Conservation (phyloP, 2,888 invertebrate genomes). For the Lomographa bimaculata region DNA sequence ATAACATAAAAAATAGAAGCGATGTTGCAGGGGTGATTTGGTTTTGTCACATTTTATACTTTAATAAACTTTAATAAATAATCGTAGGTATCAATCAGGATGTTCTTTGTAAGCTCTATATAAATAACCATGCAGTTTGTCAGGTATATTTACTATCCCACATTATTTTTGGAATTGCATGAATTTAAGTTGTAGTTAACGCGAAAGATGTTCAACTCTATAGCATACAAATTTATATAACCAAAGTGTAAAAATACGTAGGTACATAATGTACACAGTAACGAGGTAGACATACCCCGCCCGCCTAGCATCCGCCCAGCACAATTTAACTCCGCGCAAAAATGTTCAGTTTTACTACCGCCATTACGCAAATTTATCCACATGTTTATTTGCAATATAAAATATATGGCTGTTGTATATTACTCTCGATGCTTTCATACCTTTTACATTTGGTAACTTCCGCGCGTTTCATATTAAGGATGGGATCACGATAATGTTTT, state of each 20-base stretch:
- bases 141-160: no score
- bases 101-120: no score
- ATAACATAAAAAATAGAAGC: no score
- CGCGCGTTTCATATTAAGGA: conserved; percentile 16
- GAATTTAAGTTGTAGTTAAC: no score
- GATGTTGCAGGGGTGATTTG: no score
- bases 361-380: conserved; percentile 80
- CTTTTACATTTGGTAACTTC: conserved; percentile 35
- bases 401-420: conserved; percentile 65
- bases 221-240: not conserved
- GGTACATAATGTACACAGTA: conserved; percentile 8
- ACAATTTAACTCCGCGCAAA: conserved; percentile 25
- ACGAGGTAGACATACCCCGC: no score
- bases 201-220: no score
- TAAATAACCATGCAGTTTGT: no score
- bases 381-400: conserved; percentile 81
- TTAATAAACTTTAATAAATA: no score
- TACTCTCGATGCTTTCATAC: conserved; percentile 40
- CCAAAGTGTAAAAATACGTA: conserved; percentile 1
- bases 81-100: no score
- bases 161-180: no score
- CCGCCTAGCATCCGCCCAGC: conserved; percentile 8
- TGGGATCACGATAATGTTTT: conserved; percentile 34
- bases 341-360: conserved; percentile 64
- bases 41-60: no score